Evolutionary conservation across 2,113 vertebrate genomes (phyloP).

Genomic region (Gymnorhina tibicen): DNA sequence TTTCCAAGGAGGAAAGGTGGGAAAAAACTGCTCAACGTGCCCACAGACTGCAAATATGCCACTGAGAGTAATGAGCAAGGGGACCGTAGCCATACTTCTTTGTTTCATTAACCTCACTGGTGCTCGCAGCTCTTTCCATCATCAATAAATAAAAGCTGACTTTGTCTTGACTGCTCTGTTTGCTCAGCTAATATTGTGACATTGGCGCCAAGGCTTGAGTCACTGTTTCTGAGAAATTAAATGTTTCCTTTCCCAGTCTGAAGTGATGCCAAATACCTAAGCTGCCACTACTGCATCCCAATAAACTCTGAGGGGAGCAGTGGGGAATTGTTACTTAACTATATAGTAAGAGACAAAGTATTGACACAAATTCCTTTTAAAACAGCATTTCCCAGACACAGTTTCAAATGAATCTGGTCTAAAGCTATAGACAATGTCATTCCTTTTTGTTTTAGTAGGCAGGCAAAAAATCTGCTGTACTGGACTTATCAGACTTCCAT

Average conservation of each 20-base stretch:
- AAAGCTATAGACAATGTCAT: neutral
- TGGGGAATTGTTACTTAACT: neutral
- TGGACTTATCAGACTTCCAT: neutral
- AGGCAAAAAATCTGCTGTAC: neutral
- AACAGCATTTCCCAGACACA: neutral
- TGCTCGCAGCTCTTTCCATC: neutral
- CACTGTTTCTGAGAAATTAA: slow-evolving; percentile 22
- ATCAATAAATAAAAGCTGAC: neutral
- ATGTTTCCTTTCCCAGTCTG: neutral
- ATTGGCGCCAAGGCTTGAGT: neutral
- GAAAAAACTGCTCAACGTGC: neutral
- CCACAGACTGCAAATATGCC: neutral
- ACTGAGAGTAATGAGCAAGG: neutral
- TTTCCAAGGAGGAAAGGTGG: neutral
- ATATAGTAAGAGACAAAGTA: neutral
- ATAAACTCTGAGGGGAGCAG: neutral
- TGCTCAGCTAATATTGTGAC: neutral
- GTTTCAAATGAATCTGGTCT: neutral
- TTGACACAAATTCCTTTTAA: neutral
- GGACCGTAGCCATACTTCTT: neutral
- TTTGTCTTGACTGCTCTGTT: neutral
- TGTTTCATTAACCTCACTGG: neutral
- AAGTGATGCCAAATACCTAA: neutral
- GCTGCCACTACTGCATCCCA: neutral
- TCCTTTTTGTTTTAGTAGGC: neutral